These are phyloP conservation scores for human (Homo sapiens) DNA, from an alignment of 2,113 vertebrate species.

Conservation along the genomic window GRCh38 chr13:42839501-42840000, in stretches of 20 bases:
- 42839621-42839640: background rate
- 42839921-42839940: background rate
- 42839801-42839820: accelerated
- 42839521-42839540: background rate
- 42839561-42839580: background rate
- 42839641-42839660: background rate
- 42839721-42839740: background rate
- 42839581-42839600: background rate
- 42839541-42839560: background rate
- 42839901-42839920: background rate
- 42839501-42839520: background rate
- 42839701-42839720: background rate
- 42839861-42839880: background rate
- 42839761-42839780: background rate
- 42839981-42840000: background rate
- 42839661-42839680: background rate
- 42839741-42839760: background rate
- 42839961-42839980: background rate
- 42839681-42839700: accelerated
- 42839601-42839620: background rate
- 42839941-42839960: background rate
- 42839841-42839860: background rate
- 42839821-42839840: background rate
- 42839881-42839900: background rate
- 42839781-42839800: background rate